phyloP scores from a whole-genome alignment of 2,797 vertebrate species.

The Sarcophilus harrisii region DNA sequence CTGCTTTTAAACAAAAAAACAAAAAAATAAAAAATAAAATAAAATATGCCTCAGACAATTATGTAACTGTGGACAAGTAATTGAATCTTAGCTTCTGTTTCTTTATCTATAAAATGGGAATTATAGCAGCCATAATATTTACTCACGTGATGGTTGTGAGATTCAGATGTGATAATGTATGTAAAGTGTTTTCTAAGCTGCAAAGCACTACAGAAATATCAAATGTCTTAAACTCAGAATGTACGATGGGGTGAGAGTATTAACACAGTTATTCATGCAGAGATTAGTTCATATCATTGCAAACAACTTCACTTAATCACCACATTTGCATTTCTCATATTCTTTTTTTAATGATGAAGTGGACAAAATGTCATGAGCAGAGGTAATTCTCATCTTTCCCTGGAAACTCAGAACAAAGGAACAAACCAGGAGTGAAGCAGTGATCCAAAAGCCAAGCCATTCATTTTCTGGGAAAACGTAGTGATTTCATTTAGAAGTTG shows the following conservation, averaged over 20 bases:
- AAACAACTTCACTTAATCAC: neutral
- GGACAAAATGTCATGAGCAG: neutral
- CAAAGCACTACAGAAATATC: neutral
- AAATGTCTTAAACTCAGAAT: neutral
- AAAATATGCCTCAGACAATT: too few species aligned
- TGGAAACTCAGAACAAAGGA: neutral
- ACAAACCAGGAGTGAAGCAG: neutral
- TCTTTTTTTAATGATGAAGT: neutral
- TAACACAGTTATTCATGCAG: neutral
- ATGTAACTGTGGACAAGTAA: neutral
- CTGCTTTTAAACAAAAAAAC: constrained; percentile 34
- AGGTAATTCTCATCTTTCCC: neutral
- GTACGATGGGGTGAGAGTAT: neutral
- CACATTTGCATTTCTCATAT: neutral
- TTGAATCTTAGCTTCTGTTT: neutral
- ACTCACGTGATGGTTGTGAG: neutral
- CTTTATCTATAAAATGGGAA: neutral
- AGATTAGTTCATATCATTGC: neutral
- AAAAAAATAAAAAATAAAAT: too few species aligned
- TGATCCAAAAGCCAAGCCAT: neutral
- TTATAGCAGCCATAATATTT: neutral
- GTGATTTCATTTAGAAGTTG: neutral
- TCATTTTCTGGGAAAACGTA: neutral
- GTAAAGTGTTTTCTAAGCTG: neutral
- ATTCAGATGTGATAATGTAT: neutral